Evolutionary conservation across 2,113 vertebrate species (phyloP), one percentile per base, ranked within the genome.

Genomic region (Peromyscus leucopus): DNA sequence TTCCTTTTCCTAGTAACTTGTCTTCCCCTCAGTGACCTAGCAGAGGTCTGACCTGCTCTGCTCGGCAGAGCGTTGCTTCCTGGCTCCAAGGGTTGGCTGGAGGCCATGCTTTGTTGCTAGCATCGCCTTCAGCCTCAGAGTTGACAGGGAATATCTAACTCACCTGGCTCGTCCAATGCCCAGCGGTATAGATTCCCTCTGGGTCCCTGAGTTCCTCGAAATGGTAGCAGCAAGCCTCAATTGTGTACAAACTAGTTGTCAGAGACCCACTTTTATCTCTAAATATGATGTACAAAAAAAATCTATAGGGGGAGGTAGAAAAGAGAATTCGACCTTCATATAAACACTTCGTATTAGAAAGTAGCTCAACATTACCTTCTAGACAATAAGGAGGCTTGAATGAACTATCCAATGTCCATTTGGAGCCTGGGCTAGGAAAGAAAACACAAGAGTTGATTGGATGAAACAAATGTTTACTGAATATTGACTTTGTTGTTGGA

Each of bases 81-180:
- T n/a, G 63, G 63, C 83, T 97, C 59, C 46, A 22, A 11, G 74
- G 88, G 93, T 75, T 97, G 97, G 98, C 98, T 95, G 87, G 96
- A 91, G 97, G 97, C 97, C 9, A 4, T 31, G 89, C 97, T 97
- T 96, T 95, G 93, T 63, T 91, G 82, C 12, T 15, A 31, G 33
- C 65, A 67, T 88, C 48, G 96, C 94, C 94, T 94, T 94, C 86
- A 39, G 28, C 95, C 88, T 96, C 79, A 83, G 79, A 21, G 82
- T 93, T 95, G 22, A n/a, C 94, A 96, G 76, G 51, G 61, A 84
- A 90, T 17, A 59, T 7, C 31, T 91, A 76, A 33, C 91, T 57
- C 28, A 28, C 7, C 1, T 48, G 24, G 24, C 93, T 31, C 0
- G 42, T 88, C 46, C 2, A 0, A 22, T 89, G 90, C 94, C 79